These are phyloP conservation scores for Metopolophium dirhodum DNA, from an alignment of 1,140 invertebrate genomes.

Conservation along the genomic window DNA sequence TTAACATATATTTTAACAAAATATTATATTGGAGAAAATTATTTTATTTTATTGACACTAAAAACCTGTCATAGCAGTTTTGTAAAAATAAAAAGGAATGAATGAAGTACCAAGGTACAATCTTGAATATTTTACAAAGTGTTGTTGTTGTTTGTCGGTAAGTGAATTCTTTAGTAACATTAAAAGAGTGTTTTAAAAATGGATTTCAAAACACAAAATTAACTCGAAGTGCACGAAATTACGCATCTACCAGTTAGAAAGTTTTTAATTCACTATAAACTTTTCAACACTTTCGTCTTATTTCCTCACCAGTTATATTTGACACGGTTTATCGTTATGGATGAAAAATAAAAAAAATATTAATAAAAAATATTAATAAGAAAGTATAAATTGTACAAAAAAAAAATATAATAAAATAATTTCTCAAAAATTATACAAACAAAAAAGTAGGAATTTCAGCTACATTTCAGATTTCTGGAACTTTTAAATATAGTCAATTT, in stretches of 20 bases:
- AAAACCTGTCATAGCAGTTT: background rate
- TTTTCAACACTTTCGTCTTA: constrained; percentile 35
- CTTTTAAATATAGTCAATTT: background rate
- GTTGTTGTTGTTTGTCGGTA: constrained; percentile 19
- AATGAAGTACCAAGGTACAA: background rate
- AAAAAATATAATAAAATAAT: background rate
- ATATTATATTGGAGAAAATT: background rate
- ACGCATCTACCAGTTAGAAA: constrained; percentile 26
- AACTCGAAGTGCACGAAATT: constrained; percentile 24
- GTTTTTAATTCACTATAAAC: constrained; percentile 46
- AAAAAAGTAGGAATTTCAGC: background rate
- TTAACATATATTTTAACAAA: background rate
- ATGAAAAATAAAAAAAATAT: too few species aligned
- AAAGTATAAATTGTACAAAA: background rate
- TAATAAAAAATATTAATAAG: background rate
- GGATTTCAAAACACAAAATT: constrained; percentile 35
- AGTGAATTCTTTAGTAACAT: constrained; percentile 25
- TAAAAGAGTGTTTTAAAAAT: constrained; percentile 27
- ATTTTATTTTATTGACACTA: background rate
- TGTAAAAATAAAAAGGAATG: background rate
- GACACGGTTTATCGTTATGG: background rate
- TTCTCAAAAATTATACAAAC: background rate
- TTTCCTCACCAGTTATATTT: background rate
- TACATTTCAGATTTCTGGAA: background rate
- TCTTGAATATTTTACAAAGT: constrained; percentile 12